A percentile compares a stretch with the other conserved stretches of the same genome.
Evolutionary conservation across 1,140 invertebrate genomes (phyloP).

Genomic region (Platorchestia sp.): DNA sequence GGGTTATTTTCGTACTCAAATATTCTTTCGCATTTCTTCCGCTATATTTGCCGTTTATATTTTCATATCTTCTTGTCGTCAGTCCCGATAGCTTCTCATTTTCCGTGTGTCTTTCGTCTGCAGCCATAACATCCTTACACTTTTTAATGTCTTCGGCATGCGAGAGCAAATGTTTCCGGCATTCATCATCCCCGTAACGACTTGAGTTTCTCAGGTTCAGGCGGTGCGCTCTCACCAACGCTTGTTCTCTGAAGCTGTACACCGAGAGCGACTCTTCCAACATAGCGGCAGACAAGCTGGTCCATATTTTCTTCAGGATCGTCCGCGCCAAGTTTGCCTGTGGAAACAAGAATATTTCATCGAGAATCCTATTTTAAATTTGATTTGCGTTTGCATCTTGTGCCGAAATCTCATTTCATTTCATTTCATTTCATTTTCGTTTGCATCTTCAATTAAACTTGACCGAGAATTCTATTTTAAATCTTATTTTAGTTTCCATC

Average conservation of each 20-base stretch:
- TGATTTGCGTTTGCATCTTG: no score
- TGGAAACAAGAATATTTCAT: neutral
- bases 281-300: neutral
- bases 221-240: neutral
- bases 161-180: neutral
- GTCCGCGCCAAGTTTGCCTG: neutral
- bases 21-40: neutral
- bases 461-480: no score
- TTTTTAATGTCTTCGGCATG: neutral
- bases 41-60: neutral
- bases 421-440: no score
- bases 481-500: no score
- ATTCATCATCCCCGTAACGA: neutral
- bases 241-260: neutral
- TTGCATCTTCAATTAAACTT: no score
- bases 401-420: no score
- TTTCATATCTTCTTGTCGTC: neutral
- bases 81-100: neutral
- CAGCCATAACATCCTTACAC: neutral
- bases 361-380: no score
- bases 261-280: neutral
- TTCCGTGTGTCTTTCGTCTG: neutral
- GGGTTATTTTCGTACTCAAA: neutral
- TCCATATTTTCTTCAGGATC: neutral
- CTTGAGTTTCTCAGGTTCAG: neutral